Percentiles rank a stretch among this genome's conserved stretches.
Conservation (phyloP, 2,113 vertebrate genomes). For the Nicator chloris region DNA sequence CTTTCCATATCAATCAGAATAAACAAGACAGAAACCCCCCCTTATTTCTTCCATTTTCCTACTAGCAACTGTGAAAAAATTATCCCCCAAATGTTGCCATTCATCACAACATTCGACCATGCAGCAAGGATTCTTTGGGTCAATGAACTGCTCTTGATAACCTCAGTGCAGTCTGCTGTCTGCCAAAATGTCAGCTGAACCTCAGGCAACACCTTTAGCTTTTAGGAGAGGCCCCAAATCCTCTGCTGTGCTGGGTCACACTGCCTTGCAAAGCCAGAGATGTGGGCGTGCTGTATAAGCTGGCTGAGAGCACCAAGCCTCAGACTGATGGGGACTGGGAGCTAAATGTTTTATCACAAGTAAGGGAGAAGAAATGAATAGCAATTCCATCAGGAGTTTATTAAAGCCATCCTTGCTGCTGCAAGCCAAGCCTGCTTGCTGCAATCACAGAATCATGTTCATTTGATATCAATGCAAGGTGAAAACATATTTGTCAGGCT, state of each 20-base stretch:
- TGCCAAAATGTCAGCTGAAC: neutral
- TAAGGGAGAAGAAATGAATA: neutral
- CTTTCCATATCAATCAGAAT: neutral
- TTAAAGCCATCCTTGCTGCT: neutral
- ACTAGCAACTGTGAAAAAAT: neutral
- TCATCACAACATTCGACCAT: neutral
- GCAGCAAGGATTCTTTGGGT: neutral
- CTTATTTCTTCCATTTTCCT: neutral
- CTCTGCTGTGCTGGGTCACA: neutral
- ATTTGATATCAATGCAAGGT: neutral
- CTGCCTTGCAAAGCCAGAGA: neutral
- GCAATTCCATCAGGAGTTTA: neutral
- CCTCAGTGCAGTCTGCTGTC: neutral
- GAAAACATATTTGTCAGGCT: neutral
- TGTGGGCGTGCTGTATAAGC: rapidly evolving
- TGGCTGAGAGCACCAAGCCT: neutral
- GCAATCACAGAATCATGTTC: neutral
- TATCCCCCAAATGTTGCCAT: neutral
- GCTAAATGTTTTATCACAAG: neutral
- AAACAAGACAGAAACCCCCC: neutral
- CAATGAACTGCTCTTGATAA: neutral
- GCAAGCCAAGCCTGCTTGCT: neutral
- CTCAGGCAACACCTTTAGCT: neutral
- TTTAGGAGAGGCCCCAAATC: neutral
- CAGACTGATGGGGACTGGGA: neutral